Evolutionary conservation across 2,888 invertebrate genomes (phyloP), one percentile per base, ranked within the genome.

Genomic region (Hirudinaria manillensis): DNA sequence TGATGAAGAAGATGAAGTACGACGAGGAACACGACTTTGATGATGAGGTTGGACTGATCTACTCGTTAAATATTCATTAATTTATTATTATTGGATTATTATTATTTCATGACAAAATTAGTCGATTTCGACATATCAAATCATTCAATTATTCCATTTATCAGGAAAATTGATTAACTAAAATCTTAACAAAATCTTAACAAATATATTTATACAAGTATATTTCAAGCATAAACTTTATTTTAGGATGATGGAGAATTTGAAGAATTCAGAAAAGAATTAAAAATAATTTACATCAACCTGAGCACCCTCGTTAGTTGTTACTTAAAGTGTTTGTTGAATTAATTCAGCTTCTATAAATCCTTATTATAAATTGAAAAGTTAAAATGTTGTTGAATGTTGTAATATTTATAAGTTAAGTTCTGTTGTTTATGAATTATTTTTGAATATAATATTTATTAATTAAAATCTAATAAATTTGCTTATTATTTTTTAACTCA

Each of bases 221-320:
- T n/a, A n/a, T n/a, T n/a, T n/a, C n/a, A n/a, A n/a, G n/a, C n/a
- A n/a, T n/a, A n/a, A n/a, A n/a, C n/a, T 66, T 79, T 86, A 83
- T 87, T 87, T 0, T 88, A 88, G 81, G 87, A 87, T 77, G 88
- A 88, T 81, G 87, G 87, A 19, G 85, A 85, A 81, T 88, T 88
- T 81, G 83, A 86, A 76, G 87, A 88, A 76, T 88, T 87, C 80
- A 82, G 88, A 76, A 88, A 88, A 80, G 86, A 87, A 71, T 75
- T 88, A 72, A 87, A 87, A 81, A 83, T 87, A 13, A 82, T 88
- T 34, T 87, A 88, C 81, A 88, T 87, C 80, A 88, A 88, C 78
- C 78, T 88, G 55, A 86, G 87, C 53, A 84, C 85, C 55, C 79
- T 88, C 79, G 86, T 86, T 79, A 80, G 83, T 76, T 68, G 21